These are phyloP conservation scores for Neoniphon sammara DNA, from an alignment of 2,797 vertebrate species.

Conservation along the genomic window DNA sequence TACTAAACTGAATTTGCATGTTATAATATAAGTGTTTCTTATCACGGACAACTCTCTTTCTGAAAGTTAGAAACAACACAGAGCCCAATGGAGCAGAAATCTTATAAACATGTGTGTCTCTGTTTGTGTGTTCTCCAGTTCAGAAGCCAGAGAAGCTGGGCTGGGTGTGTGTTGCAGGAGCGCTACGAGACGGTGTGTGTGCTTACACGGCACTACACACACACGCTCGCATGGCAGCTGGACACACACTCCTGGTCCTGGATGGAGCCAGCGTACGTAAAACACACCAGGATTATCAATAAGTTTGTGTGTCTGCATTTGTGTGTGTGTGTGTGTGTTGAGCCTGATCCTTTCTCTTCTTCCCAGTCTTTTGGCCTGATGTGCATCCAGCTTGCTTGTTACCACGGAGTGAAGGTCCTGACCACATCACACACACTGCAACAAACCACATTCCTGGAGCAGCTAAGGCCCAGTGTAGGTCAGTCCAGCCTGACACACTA, in stretches of 20 bases:
- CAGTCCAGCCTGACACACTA: not conserved
- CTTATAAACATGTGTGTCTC: not conserved
- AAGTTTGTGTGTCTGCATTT: not conserved
- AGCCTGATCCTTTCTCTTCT: not conserved
- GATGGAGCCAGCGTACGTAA: constrained; percentile 93
- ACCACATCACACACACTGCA: constrained; percentile 86
- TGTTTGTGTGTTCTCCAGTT: constrained; percentile 77
- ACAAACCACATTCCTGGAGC: constrained; percentile 89
- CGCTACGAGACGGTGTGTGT: constrained; percentile 87
- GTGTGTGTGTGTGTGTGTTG: not conserved
- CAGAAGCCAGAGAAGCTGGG: constrained; percentile 91
- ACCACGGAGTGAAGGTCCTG: constrained; percentile 92
- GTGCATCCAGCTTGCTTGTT: constrained; percentile 92
- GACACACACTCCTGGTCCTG: constrained; percentile 89
- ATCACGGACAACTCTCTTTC: too few species aligned
- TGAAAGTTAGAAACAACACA: too few species aligned
- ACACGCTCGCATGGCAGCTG: constrained; percentile 85
- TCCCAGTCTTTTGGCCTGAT: constrained; percentile 89
- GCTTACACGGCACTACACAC: constrained; percentile 94
- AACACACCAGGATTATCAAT: not conserved
- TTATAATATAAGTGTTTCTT: too few species aligned
- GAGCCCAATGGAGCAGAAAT: too few species aligned
- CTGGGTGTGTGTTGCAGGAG: constrained; percentile 85
- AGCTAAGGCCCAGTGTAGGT: constrained; percentile 89
- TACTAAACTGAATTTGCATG: too few species aligned